Conservation (phyloP, 2,113 vertebrate species). For the Dendrocopos noguchii region DNA sequence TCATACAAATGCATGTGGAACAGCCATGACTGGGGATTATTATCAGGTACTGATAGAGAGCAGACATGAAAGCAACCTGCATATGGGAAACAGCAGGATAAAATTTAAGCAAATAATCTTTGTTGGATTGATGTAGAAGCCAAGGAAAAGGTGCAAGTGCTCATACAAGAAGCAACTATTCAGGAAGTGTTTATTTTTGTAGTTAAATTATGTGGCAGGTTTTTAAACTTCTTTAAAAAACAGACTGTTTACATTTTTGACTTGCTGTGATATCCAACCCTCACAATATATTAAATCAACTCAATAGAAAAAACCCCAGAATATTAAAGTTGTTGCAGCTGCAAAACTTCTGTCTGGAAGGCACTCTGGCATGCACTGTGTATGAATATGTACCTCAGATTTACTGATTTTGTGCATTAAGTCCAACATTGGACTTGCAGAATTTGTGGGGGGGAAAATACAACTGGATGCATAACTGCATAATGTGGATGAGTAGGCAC, state of each 20-base stretch:
- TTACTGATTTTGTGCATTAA: not conserved
- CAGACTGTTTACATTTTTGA: not conserved
- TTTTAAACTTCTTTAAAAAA: not conserved
- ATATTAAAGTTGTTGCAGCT: slow-evolving; percentile 6
- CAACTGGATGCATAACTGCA: not conserved
- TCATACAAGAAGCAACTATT: not conserved
- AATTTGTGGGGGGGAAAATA: not conserved
- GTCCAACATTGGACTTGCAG: not conserved
- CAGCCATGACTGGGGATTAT: not conserved
- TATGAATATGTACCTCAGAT: not conserved
- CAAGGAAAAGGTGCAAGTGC: not conserved
- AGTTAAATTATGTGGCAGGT: not conserved
- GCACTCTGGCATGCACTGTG: not conserved
- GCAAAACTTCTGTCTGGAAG: slow-evolving; percentile 15
- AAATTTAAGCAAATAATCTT: not conserved
- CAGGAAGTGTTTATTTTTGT: not conserved
- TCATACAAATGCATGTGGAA: not conserved
- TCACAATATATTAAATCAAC: not conserved
- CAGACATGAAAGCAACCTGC: not conserved
- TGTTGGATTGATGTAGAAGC: not conserved
- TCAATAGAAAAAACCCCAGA: not conserved
- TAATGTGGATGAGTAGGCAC: not conserved
- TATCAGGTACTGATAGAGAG: not conserved
- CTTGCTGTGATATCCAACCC: not conserved
- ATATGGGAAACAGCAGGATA: not conserved